Conservation (phyloP, 2,797 vertebrate genomes). For the Molossus molossus region DNA sequence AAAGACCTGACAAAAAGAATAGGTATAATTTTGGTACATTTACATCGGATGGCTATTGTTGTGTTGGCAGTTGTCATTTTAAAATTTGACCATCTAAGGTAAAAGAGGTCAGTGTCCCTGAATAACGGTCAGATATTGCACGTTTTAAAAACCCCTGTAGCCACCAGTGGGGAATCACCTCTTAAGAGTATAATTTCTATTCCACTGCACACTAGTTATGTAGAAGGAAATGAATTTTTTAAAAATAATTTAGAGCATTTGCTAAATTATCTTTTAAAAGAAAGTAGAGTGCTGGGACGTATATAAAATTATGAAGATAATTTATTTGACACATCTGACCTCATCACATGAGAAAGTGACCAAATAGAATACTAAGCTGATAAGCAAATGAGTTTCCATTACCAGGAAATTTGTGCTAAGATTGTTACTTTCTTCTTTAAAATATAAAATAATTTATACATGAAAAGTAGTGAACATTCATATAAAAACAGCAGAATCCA, state of each 20-base stretch:
- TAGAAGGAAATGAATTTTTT: conserved; percentile 19
- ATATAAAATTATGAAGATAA: background rate
- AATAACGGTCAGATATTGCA: background rate
- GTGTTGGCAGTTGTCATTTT: background rate
- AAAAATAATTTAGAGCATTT: background rate
- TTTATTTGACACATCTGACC: background rate
- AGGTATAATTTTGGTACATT: background rate
- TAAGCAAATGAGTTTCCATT: background rate
- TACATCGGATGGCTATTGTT: background rate
- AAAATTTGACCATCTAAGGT: background rate
- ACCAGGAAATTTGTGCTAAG: background rate
- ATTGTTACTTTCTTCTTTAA: background rate
- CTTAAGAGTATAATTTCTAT: background rate
- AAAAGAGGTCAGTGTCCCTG: background rate
- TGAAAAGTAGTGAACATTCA: background rate
- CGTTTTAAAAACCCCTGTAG: background rate
- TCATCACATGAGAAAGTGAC: background rate
- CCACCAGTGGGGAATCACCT: background rate
- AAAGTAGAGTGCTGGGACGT: background rate
- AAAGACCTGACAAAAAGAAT: background rate
- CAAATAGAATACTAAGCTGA: background rate
- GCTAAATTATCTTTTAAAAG: background rate
- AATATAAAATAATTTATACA: background rate
- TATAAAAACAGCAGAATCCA: background rate
- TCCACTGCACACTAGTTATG: background rate